Evolutionary conservation across 2,113 vertebrate genomes (phyloP), one percentile per base, ranked within the genome.

Genomic region (Budorcas taxicolor): DNA sequence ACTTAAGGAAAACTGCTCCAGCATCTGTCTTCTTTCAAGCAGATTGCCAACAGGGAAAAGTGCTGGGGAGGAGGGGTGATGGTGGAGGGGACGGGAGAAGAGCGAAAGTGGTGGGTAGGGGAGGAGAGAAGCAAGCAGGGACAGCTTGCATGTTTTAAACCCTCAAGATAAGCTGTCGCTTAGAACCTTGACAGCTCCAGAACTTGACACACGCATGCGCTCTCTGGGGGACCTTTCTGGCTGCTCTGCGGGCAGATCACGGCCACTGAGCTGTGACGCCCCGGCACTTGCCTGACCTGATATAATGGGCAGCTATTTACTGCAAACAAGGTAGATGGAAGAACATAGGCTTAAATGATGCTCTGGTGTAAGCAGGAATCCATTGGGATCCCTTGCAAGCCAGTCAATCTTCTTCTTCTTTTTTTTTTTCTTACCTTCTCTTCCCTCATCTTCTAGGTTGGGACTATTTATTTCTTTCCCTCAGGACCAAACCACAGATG

Each of bases 291-390:
- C 98, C 99, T 99, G 99, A 99, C 98, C 99, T 97, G 98, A 99
- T 98, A 99, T 99, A 99, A 99, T 99, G 99, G 99, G 99, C 98
- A 99, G 99, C 99, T 99, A 98, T 99, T 99, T 99, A 99, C 99
- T 99, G 98, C 99, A 99, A 99, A 99, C 99, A 99, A 99, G 98
- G 98, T 98, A 98, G 98, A 99, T 99, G 98, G 98, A 98, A 98
- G 98, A 99, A 99, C 99, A 99, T 95, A 98, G 98, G 98, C 98
- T 98, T 98, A 99, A 99, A 99, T 99, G 99, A 99, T 99, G 98
- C 98, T 99, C 98, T 98, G 97, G 98, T 99, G 98, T 99, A 98
- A 98, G 98, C 97, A 95, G 97, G 87, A 98, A 98, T 98, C 98
- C 98, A 97, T 98, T 96, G 98, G 98, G 99, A 98, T 86, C 92